Evolutionary conservation across 1,140 invertebrate species (phyloP).

Genomic region (Triops cancriformis): DNA sequence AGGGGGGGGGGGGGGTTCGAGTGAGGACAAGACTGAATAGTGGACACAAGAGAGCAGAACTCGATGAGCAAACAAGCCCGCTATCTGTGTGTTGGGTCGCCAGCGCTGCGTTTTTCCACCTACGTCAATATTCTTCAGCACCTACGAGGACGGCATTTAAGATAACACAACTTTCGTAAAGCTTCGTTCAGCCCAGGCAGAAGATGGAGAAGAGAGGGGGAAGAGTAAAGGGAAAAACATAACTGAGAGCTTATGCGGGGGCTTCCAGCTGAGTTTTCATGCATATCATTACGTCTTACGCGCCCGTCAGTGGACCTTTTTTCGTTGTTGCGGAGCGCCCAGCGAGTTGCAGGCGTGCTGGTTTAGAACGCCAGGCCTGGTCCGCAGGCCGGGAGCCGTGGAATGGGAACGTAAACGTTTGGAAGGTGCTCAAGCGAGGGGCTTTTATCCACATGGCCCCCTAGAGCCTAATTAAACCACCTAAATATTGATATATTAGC

Average conservation of each 20-base stretch:
- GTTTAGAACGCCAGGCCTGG: too few species aligned
- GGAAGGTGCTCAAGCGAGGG: not conserved
- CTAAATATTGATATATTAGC: slow-evolving; percentile 10
- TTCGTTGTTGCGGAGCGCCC: not conserved
- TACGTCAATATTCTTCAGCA: not conserved
- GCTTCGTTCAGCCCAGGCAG: too few species aligned
- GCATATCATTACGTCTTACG: not conserved
- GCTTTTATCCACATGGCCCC: slow-evolving; percentile 1
- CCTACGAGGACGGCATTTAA: not conserved
- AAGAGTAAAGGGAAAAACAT: not conserved
- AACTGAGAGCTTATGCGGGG: not conserved
- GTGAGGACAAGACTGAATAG: not conserved
- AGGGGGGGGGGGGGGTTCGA: not conserved
- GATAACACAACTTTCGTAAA: not conserved
- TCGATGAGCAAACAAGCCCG: not conserved
- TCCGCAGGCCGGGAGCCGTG: too few species aligned
- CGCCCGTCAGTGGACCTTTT: not conserved
- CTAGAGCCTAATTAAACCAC: slow-evolving; percentile 1
- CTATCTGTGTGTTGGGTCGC: not conserved
- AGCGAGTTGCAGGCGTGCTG: too few species aligned
- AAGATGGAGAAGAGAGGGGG: not conserved
- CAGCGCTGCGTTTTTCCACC: not conserved
- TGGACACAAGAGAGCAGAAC: not conserved
- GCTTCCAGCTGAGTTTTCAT: slow-evolving; percentile 13
- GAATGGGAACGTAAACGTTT: not conserved